Conservation (phyloP, 2,113 vertebrate species). For the Etheostoma cragini region DNA sequence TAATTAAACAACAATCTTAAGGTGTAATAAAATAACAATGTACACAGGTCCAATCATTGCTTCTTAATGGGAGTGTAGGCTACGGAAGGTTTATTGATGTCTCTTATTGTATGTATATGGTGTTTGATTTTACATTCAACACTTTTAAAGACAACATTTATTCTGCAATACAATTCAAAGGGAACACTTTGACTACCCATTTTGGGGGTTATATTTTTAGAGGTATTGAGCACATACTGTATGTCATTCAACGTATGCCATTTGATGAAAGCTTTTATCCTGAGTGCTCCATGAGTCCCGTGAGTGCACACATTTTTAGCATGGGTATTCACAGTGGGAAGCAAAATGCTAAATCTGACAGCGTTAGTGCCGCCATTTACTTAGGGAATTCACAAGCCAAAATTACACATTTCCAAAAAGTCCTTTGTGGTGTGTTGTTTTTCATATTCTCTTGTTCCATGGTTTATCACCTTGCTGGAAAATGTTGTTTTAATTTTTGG, state of each 20-base stretch:
- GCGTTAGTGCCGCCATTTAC: neutral
- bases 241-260: conserved; percentile 39
- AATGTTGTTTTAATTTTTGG: neutral
- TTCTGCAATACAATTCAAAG: neutral
- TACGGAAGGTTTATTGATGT: too few relatives aligned
- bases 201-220: conserved; percentile 42
- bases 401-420: conserved; percentile 9
- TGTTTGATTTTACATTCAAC: neutral
- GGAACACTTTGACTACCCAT: conserved; percentile 1
- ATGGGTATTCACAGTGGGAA: neutral
- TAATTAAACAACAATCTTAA: conserved; percentile 26
- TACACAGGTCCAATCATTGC: neutral
- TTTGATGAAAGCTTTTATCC: conserved; percentile 47
- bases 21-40: neutral
- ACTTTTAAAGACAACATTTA: neutral
- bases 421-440: neutral
- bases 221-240: neutral
- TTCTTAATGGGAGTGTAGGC: neutral
- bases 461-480: neutral
- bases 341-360: conserved; percentile 8
- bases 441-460: neutral
- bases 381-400: neutral
- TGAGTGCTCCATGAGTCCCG: conserved; percentile 4
- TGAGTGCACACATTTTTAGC: conserved; percentile 31
- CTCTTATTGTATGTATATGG: neutral